These are phyloP conservation scores for Ptychobarbus kaznakovi DNA, from an alignment of 2,797 vertebrate species.

Conservation along the genomic window DNA sequence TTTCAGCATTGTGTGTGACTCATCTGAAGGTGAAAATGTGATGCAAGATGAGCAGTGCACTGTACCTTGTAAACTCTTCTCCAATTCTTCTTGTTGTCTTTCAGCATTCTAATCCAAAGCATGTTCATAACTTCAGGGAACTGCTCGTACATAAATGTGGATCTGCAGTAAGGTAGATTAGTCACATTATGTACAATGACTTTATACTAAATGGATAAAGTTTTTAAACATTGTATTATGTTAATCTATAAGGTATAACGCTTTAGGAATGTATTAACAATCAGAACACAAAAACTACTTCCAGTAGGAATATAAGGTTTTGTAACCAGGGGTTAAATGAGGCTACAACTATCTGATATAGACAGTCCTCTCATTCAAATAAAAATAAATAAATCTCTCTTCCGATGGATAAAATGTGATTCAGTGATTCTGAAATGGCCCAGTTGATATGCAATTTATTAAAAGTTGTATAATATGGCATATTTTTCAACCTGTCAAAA, in stretches of 20 bases:
- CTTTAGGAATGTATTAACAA: background rate
- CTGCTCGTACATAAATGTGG: constrained; percentile 99
- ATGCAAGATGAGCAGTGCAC: constrained; percentile 38
- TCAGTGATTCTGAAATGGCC: background rate
- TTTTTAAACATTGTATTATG: background rate
- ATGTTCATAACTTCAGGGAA: constrained; percentile 99
- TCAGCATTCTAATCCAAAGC: constrained; percentile 98
- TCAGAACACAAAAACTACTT: background rate
- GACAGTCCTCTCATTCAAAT: too few relatives aligned
- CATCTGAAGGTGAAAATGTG: background rate
- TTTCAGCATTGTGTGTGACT: background rate
- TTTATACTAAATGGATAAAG: background rate
- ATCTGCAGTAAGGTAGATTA: constrained; percentile 72
- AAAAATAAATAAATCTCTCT: background rate
- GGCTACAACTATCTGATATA: too few relatives aligned
- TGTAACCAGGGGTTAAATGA: background rate
- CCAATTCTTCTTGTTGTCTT: constrained; percentile 99
- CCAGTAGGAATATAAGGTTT: background rate
- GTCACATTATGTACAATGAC: background rate
- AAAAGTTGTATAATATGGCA: background rate
- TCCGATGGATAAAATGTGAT: background rate
- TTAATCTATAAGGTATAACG: background rate
- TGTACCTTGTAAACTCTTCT: constrained; percentile 96
- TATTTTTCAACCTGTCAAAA: background rate
- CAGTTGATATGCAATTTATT: background rate